Evolutionary conservation across 1,140 invertebrate species (phyloP).

Genomic region (Polypedilum vanderplanki): DNA sequence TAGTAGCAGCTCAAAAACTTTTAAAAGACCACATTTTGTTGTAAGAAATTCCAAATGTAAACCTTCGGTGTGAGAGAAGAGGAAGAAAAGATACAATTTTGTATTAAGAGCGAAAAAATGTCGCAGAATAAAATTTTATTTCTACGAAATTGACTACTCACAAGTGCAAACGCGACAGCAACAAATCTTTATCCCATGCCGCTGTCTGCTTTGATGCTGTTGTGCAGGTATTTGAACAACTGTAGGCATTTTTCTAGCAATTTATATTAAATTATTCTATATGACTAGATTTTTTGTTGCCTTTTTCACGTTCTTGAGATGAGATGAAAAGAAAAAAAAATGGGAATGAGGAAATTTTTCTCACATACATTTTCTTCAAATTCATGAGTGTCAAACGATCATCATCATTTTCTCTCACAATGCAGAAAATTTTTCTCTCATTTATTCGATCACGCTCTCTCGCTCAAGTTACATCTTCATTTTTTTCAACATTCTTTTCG

Average conservation of each 20-base stretch:
- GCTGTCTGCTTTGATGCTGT: neutral
- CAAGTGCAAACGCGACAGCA: neutral
- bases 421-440: neutral
- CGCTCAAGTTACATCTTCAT: slow-evolving; percentile 11
- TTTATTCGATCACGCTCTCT: neutral
- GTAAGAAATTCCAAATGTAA: slow-evolving; percentile 23
- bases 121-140: slow-evolving; percentile 22
- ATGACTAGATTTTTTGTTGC: neutral
- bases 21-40: slow-evolving; percentile 13
- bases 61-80: neutral
- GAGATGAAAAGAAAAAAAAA: neutral
- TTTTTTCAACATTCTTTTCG: neutral
- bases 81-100: neutral
- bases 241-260: neutral
- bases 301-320: slow-evolving; percentile 5
- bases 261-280: neutral
- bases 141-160: neutral
- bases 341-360: neutral
- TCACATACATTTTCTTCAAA: neutral
- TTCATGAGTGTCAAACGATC: neutral
- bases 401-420: neutral
- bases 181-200: neutral
- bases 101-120: neutral
- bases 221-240: neutral
- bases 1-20: neutral